Evolutionary conservation across 2,113 vertebrate genomes (phyloP).

Genomic region (Diglossa brunneiventris): DNA sequence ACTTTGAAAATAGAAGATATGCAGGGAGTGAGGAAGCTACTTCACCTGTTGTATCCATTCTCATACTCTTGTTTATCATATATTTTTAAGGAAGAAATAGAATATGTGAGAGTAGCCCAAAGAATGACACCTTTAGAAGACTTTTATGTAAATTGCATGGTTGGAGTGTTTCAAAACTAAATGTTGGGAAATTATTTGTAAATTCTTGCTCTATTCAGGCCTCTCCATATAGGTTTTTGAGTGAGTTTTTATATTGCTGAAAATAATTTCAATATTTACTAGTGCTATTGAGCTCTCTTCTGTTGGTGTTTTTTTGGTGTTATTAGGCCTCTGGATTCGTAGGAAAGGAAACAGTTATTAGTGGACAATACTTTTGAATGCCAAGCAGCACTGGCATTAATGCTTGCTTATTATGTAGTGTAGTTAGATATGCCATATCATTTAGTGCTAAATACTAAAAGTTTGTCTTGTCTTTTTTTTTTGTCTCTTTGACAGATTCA

Average conservation of each 20-base stretch:
- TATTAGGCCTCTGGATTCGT: neutral
- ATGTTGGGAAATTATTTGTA: neutral
- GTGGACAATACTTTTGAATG: neutral
- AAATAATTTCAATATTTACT: neutral
- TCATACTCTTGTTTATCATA: neutral
- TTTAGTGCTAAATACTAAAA: neutral
- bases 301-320: neutral
- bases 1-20: neutral
- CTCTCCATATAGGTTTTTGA: neutral
- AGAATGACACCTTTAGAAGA: neutral
- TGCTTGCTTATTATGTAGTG: neutral
- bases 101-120: neutral
- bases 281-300: neutral
- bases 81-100: neutral
- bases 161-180: neutral
- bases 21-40: neutral
- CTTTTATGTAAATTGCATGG: neutral
- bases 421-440: neutral
- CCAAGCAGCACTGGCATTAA: neutral
- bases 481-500: conserved; percentile 75
- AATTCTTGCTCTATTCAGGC: neutral
- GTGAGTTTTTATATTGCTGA: neutral
- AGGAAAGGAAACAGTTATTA: neutral
- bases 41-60: neutral
- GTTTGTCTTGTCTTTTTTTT: neutral